Evolutionary conservation across 1,140 invertebrate species (phyloP).

Genomic region (Nebria ingens): DNA sequence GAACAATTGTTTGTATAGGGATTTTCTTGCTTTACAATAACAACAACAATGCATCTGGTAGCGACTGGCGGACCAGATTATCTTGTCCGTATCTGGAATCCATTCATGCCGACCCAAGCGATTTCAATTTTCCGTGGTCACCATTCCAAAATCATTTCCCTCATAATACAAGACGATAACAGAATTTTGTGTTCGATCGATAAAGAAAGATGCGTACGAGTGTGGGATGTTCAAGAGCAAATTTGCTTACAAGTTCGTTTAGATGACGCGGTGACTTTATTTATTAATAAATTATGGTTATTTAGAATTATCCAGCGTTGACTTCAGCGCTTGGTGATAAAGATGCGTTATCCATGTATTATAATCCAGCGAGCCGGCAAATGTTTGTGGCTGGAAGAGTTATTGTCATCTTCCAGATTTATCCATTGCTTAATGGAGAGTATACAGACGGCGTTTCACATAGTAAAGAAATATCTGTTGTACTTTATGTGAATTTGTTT

Average conservation of each 20-base stretch:
- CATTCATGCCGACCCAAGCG: slow-evolving; percentile 54
- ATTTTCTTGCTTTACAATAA: slow-evolving; percentile 45
- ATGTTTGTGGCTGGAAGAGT: slow-evolving; percentile 48
- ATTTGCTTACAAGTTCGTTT: slow-evolving; percentile 44
- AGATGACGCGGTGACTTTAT: not conserved
- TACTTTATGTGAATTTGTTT: slow-evolving; percentile 58
- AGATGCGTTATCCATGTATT: slow-evolving; percentile 44
- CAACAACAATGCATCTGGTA: slow-evolving; percentile 44
- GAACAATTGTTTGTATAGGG: slow-evolving; percentile 24
- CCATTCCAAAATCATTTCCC: slow-evolving; percentile 49
- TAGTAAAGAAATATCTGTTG: slow-evolving; percentile 46
- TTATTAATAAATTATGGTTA: too few species aligned
- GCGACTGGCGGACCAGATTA: slow-evolving; percentile 64
- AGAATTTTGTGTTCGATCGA: slow-evolving; percentile 47
- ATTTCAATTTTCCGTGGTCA: slow-evolving; percentile 54
- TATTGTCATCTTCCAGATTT: slow-evolving; percentile 47
- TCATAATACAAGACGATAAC: slow-evolving; percentile 47
- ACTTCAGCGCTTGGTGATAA: slow-evolving; percentile 45
- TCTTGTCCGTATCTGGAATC: slow-evolving; percentile 61
- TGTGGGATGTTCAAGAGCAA: slow-evolving; percentile 53
- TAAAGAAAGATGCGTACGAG: slow-evolving; percentile 55
- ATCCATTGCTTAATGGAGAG: slow-evolving; percentile 46
- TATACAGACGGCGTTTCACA: slow-evolving; percentile 59
- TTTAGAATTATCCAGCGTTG: slow-evolving; percentile 53
- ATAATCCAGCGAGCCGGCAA: slow-evolving; percentile 50